A percentile compares a stretch with the other conserved stretches of the same genome.
Conservation (phyloP, 2,888 invertebrate genomes). For the Anaspis maculata region DNA sequence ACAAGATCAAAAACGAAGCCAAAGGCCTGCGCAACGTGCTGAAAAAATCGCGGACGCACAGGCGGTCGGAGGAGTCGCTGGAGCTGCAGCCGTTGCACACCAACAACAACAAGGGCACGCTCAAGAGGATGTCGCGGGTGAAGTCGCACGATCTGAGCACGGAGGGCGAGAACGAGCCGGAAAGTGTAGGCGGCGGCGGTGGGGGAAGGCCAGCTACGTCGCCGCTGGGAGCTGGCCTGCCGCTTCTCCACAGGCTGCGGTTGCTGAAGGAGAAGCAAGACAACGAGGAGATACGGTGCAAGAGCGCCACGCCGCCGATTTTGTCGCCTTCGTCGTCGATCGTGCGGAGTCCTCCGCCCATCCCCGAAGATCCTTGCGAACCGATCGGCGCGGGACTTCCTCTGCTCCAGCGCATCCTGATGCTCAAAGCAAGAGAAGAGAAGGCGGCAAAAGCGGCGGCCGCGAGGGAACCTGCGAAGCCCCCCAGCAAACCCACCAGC, state of each 20-base stretch:
- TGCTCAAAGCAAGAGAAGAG: constrained; percentile 71
- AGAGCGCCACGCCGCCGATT: constrained; percentile 45
- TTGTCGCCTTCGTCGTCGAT: constrained; percentile 53
- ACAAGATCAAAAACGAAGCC: constrained; percentile 76
- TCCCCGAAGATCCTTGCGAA: constrained; percentile 41
- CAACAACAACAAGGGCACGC: constrained; percentile 48
- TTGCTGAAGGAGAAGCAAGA: constrained; percentile 78
- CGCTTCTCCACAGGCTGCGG: constrained; percentile 64
- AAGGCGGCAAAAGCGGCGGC: constrained; percentile 19
- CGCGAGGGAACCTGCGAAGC: constrained; percentile 6
- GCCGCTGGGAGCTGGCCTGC: constrained; percentile 77
- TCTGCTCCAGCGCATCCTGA: constrained; percentile 62
- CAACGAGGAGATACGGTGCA: constrained; percentile 50
- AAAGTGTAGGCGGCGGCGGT: constrained; percentile 33
- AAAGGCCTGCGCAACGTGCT: constrained; percentile 58
- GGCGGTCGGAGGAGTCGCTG: constrained; percentile 53
- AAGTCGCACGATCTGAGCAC: constrained; percentile 62
- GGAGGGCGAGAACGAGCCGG: constrained; percentile 25
- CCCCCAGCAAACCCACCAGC: constrained; percentile 26
- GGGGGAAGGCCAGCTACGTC: constrained; percentile 44
- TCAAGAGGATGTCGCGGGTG: constrained; percentile 67
- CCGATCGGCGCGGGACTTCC: constrained; percentile 64
- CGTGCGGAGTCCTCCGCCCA: constrained; percentile 48
- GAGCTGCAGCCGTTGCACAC: constrained; percentile 57
- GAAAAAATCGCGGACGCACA: constrained; percentile 49